Evolutionary conservation across 2,113 vertebrate genomes (phyloP).

Genomic region (Chloebia gouldiae): DNA sequence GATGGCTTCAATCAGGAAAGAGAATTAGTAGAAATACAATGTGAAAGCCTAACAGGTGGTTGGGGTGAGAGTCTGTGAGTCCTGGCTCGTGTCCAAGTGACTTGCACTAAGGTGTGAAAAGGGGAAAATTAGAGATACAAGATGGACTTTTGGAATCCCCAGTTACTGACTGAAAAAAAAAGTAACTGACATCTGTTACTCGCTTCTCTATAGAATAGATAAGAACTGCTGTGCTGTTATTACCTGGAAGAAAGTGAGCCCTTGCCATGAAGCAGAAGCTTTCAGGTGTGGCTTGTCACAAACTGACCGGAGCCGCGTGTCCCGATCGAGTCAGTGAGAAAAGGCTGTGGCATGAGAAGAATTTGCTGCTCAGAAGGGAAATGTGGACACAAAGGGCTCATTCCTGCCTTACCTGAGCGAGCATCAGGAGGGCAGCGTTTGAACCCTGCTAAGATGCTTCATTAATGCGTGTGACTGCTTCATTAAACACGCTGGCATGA

Average conservation of each 20-base stretch:
- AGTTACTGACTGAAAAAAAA: not conserved
- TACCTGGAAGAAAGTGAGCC: not conserved
- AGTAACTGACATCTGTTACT: not conserved
- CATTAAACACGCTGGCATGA: not conserved
- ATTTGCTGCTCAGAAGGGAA: not conserved
- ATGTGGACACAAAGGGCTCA: not conserved
- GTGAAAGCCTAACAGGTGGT: not conserved
- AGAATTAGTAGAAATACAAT: not conserved
- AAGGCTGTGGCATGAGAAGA: not conserved
- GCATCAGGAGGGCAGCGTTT: not conserved
- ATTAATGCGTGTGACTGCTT: not conserved
- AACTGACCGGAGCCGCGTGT: not conserved
- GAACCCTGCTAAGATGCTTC: not conserved
- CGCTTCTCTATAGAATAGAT: not conserved
- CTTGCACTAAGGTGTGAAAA: not conserved
- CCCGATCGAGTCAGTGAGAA: not conserved
- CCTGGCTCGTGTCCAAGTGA: not conserved
- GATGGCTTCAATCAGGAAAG: not conserved
- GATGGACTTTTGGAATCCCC: not conserved
- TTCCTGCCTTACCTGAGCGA: not conserved
- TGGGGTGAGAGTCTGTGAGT: not conserved
- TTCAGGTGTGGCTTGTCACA: not conserved
- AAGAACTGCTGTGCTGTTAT: not conserved
- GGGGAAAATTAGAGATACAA: not conserved
- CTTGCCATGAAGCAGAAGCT: not conserved